A percentile compares a stretch with the other conserved stretches of the same genome.
These are phyloP conservation scores for Centropristis striata DNA, from an alignment of 2,113 vertebrate species.

Conservation along the genomic window DNA sequence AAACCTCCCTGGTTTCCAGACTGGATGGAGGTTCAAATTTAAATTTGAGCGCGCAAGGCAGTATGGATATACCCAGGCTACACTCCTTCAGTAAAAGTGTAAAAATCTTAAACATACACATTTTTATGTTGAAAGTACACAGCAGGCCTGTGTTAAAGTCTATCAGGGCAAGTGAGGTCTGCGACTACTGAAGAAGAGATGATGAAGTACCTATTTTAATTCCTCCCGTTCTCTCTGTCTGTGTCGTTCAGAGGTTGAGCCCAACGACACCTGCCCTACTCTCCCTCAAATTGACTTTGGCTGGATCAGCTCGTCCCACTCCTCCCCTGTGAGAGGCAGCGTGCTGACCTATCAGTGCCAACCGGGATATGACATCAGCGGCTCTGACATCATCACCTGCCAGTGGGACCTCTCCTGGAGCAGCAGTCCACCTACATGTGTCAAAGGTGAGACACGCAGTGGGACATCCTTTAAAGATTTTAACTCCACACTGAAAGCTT, in stretches of 20 bases:
- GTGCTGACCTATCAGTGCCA: constrained; percentile 95
- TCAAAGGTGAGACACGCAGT: constrained; percentile 86
- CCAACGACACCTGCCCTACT: constrained; percentile 93
- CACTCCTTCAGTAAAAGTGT: background rate
- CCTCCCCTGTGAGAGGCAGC: constrained; percentile 91
- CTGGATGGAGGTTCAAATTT: no score
- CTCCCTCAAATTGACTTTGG: constrained; percentile 91
- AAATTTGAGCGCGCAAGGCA: no score
- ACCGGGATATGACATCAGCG: constrained; percentile 93
- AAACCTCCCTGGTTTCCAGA: no score
- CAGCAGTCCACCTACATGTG: constrained; percentile 91
- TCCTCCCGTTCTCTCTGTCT: background rate
- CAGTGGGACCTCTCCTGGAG: constrained; percentile 97
- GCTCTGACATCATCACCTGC: constrained; percentile 94
- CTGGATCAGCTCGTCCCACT: constrained; percentile 93
- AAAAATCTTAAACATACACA: background rate
- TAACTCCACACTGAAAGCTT: background rate
- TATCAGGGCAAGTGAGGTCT: background rate
- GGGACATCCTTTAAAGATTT: background rate
- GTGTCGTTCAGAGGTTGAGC: constrained; percentile 88
- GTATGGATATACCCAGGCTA: no score
- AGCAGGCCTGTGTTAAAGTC: background rate
- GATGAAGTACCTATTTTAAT: background rate
- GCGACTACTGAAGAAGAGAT: background rate
- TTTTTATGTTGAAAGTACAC: background rate